Evolutionary conservation across 1,140 invertebrate genomes (phyloP).

Genomic region (Drosophila prosaltans): DNA sequence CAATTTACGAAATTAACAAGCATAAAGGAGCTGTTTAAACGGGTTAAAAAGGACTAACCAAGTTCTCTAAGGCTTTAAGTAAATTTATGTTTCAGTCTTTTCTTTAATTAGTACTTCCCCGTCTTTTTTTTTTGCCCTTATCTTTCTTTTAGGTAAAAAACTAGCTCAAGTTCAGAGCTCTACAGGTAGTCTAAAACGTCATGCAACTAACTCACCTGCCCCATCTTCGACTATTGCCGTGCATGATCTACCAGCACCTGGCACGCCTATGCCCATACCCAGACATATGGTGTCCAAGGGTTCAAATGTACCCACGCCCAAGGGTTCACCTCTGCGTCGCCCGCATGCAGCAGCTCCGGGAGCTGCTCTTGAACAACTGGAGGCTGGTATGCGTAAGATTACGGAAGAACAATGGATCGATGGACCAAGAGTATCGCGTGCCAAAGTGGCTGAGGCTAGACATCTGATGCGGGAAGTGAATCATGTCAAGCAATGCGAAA

Average conservation of each 20-base stretch:
- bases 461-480: slow-evolving; percentile 90
- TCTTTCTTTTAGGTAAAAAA: slow-evolving; percentile 45
- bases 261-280: slow-evolving; percentile 55
- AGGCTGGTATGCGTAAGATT: slow-evolving; percentile 80
- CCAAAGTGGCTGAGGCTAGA: slow-evolving; percentile 90
- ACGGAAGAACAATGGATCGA: slow-evolving; percentile 97
- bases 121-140: neutral
- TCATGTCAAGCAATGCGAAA: slow-evolving; percentile 91
- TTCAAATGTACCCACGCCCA: slow-evolving; percentile 84
- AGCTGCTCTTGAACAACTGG: slow-evolving; percentile 65
- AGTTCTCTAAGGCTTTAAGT: neutral
- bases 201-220: slow-evolving; percentile 28
- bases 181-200: slow-evolving; percentile 64
- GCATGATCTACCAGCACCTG: slow-evolving; percentile 24
- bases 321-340: slow-evolving; percentile 85
- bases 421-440: slow-evolving; percentile 93
- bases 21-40: neutral
- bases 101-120: too few species aligned
- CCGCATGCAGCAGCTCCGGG: slow-evolving; percentile 71
- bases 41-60: neutral
- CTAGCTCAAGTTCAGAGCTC: slow-evolving; percentile 26
- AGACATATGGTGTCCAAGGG: slow-evolving; percentile 71
- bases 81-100: too few species aligned
- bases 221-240: slow-evolving; percentile 27
- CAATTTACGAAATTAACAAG: neutral